Base-by-base conservation (phyloP, 1,140 invertebrate species). In the Caenorhabditis remanei region DNA sequence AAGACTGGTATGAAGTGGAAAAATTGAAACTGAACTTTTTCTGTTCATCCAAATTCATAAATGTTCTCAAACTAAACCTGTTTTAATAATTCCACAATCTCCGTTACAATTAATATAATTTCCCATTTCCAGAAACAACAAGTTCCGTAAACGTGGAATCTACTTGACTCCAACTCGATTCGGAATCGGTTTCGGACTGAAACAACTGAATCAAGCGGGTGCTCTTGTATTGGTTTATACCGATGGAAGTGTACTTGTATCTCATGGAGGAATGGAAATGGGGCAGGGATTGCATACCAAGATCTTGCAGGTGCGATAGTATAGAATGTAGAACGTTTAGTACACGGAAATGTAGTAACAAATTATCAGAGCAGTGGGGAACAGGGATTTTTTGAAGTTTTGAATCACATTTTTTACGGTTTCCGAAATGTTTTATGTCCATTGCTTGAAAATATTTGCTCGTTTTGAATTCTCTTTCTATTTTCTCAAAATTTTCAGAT, bases 211-310 rank as follows among this genome's bases (percentile, higher is more conserved):
- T 93, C 97, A 98, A 92, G 93, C 94, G 24, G 97, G 96, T 50
- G 96, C 97, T 6, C 93, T 98, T 24, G 94, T 98, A n/a, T 94
- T 96, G 32, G 94, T 98, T 32, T 98, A 98, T 91, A 94, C 93
- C 0, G 97, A 99, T 94, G 97, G 97, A 1, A 97, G 97, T 0
- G 96, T 98, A 7, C 94, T 98, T 4, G 90, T 99, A n/a, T 95
- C 95, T 43, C 97, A 98, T 92, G 96, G 96, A 61, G 97, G 97
- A 21, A 96, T 95, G 21, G 97, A 99, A 94, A 98, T 98, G 96
- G 97, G 97, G 0, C 97, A 98, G 94, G 97, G 97, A 2, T 93
- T 98, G 0, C 96, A 98, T 91, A 98, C 96, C 0, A 98, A 98
- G 94, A 97, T 97, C 95, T 95, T 97, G 86, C 96, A 97, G 94